phyloP scores from a whole-genome alignment of 2,113 vertebrate genomes.

The Vidua macroura region DNA sequence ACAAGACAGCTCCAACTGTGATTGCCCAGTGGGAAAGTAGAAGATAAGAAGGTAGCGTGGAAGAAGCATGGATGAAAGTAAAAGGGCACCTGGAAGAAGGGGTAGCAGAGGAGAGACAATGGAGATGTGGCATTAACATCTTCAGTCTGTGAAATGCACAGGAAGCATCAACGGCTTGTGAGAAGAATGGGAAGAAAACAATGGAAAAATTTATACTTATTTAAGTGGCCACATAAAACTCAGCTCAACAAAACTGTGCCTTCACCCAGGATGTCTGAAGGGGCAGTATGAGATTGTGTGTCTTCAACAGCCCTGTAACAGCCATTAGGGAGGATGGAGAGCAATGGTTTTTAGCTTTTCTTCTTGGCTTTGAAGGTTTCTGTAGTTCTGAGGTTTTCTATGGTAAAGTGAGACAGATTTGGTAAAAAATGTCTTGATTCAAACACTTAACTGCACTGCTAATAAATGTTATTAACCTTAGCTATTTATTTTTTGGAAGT shows the following conservation, averaged over 20 bases:
- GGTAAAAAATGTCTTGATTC: background rate
- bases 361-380: background rate
- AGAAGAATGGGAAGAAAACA: background rate
- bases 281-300: background rate
- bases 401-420: background rate
- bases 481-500: background rate
- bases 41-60: background rate
- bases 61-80: background rate
- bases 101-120: background rate
- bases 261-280: background rate
- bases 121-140: background rate
- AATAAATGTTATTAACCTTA: background rate
- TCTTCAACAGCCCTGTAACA: background rate
- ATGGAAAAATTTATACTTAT: background rate
- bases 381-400: background rate
- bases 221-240: background rate
- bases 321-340: background rate
- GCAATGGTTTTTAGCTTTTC: background rate
- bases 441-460: background rate
- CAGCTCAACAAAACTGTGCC: background rate
- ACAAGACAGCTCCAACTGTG: background rate
- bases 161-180: background rate
- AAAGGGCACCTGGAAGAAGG: background rate
- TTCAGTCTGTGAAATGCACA: background rate
- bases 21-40: background rate